Conservation (phyloP, 2,888 invertebrate species). For the Nasonovia ribisnigri region DNA sequence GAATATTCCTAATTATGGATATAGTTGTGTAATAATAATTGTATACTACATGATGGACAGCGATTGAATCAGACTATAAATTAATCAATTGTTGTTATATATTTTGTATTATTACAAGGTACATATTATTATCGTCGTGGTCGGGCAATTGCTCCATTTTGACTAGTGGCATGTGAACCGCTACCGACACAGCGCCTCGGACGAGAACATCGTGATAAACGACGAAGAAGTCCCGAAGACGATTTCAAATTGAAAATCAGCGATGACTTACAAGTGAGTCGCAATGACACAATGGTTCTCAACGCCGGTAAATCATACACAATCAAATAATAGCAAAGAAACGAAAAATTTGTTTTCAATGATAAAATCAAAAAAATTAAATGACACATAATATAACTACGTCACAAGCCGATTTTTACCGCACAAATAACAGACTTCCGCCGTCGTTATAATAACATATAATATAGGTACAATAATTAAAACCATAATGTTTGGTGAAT, state of each 20-base stretch:
- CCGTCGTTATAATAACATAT: not conserved
- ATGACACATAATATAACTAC: not conserved
- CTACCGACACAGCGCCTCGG: not conserved
- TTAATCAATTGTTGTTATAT: not conserved
- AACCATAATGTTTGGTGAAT: not conserved
- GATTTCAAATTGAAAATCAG: slow-evolving; percentile 9
- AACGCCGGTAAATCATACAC: not conserved
- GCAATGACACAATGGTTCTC: not conserved
- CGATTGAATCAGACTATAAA: not conserved
- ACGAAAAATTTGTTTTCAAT: not conserved
- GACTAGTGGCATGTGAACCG: not conserved
- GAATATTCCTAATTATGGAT: not conserved
- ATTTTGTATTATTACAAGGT: not conserved
- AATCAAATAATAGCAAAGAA: not conserved
- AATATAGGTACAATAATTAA: not conserved
- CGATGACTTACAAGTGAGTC: slow-evolving; percentile 23
- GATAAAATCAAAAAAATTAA: not conserved
- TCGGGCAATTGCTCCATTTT: not conserved
- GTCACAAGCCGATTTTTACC: not conserved
- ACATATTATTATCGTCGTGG: not conserved
- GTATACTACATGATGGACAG: not conserved
- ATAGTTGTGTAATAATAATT: not conserved
- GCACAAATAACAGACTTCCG: not conserved
- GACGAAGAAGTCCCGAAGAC: not conserved
- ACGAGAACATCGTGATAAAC: not conserved